Conservation (phyloP, 2,888 invertebrate species). For the Leptopterna dolabrata region DNA sequence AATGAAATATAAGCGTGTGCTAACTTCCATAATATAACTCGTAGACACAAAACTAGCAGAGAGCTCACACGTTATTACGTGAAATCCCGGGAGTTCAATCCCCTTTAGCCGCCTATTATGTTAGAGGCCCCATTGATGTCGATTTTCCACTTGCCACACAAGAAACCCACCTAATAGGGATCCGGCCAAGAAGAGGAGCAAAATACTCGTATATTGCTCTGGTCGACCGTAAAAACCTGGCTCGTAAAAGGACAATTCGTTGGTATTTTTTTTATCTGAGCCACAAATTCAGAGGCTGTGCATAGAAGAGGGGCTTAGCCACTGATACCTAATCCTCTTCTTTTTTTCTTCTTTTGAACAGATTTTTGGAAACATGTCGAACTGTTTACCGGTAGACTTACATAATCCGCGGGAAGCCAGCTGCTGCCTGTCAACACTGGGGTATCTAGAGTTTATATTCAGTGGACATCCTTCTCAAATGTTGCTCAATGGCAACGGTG, state of each 20-base stretch:
- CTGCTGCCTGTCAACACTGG: background rate
- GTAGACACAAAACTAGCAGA: background rate
- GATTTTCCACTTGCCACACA: slow-evolving; percentile 3
- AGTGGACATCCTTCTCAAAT: background rate
- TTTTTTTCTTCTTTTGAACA: background rate
- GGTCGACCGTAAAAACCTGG: background rate
- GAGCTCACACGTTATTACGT: background rate
- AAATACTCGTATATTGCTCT: background rate
- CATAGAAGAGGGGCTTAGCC: background rate
- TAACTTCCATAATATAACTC: background rate
- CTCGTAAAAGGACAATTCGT: background rate
- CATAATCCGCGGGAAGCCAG: background rate
- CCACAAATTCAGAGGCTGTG: background rate
- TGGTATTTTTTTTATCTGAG: background rate
- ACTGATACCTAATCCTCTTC: too few relatives aligned
- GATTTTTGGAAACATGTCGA: background rate
- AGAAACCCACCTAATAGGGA: background rate
- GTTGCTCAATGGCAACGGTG: too few relatives aligned
- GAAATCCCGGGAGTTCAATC: background rate
- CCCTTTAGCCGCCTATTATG: background rate
- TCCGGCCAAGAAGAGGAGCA: background rate
- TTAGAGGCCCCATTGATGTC: background rate
- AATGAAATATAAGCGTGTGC: background rate
- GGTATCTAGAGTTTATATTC: background rate
- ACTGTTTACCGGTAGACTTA: background rate